Conservation (phyloP, 2,888 invertebrate genomes). For the Anoplius nigerrimus region DNA sequence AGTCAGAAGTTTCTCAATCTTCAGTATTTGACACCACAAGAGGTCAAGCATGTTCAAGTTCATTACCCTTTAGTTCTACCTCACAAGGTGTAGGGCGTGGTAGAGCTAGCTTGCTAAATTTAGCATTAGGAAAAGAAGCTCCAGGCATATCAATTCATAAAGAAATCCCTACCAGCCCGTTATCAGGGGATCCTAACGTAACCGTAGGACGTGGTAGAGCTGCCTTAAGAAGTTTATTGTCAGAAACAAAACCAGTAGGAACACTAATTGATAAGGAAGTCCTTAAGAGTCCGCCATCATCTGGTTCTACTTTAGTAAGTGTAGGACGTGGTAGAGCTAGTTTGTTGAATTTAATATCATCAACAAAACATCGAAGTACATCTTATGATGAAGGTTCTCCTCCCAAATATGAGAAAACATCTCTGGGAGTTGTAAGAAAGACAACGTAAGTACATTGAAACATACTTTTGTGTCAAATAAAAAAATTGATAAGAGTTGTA, state of each 20-base stretch:
- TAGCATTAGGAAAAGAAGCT: background rate
- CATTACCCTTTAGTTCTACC: no score
- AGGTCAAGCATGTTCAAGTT: no score
- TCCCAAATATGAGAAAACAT: conserved; percentile 38
- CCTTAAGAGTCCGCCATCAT: background rate
- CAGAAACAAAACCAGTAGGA: background rate
- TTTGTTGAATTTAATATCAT: conserved; percentile 5
- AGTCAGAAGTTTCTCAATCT: background rate
- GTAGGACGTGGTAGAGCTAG: conserved; percentile 35
- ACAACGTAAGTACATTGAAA: conserved; percentile 23
- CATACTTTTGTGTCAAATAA: background rate
- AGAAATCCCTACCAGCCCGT: background rate
- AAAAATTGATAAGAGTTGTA: background rate
- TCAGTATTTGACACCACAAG: background rate
- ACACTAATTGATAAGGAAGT: no score
- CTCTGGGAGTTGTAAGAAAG: conserved; percentile 19
- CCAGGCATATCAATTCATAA: no score
- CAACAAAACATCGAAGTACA: background rate
- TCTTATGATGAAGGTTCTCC: conserved; percentile 10
- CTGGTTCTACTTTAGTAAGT: background rate
- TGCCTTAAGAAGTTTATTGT: background rate
- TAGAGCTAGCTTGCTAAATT: conserved; percentile 23
- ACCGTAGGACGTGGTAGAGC: no score
- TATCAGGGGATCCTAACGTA: no score
- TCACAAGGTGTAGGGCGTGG: conserved; percentile 24